Base-by-base conservation (phyloP, 2,113 vertebrate genomes). In the Chitala chitala region DNA sequence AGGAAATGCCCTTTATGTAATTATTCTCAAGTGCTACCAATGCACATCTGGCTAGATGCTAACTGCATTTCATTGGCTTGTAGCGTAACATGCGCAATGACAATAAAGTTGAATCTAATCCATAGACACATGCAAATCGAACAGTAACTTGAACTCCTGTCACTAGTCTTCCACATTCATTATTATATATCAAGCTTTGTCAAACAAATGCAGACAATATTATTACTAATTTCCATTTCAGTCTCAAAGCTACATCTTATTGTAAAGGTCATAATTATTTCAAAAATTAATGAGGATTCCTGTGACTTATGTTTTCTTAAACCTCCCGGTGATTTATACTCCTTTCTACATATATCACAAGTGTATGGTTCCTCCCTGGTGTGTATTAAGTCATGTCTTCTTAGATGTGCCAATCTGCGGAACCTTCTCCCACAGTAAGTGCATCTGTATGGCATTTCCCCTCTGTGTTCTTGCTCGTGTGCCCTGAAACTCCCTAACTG, bases 401-500 rank as follows among this genome's bases (percentile, higher is more conserved):
- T 64, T 64, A 64, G 40, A 33, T 64, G 61, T 22, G 20, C 63
- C n/a, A 65, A 17, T 33, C 58, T 61, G 26, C 58, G 29, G 58
- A 61, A 61, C 15, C 58, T 36, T 61, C 31, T 61, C 13, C 31
- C 58, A 20, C 58, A 61, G 13, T 15, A 61, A 33, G 58, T 61
- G 20, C 58, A 61, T 26, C 58, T 61, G 5, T 61, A 61, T 9
- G 58, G 31, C 29, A 2, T 59, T 61, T 61, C 29, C 13, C 58
- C 29, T 17, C 58, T 31, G 31, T 61, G 58, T 26, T 33, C 29
- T 61, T 15, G 58, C 29, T 61, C 15, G 36, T 61, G 58, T 61
- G 58, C 58, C 29, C 36, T 61, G 20, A 61, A 61, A 31, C 58
- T 61, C 58, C 58, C 58, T 61, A 61, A 61, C 58, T 61, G 56